Conservation (phyloP, 2,113 vertebrate genomes). For the Talpa occidentalis region DNA sequence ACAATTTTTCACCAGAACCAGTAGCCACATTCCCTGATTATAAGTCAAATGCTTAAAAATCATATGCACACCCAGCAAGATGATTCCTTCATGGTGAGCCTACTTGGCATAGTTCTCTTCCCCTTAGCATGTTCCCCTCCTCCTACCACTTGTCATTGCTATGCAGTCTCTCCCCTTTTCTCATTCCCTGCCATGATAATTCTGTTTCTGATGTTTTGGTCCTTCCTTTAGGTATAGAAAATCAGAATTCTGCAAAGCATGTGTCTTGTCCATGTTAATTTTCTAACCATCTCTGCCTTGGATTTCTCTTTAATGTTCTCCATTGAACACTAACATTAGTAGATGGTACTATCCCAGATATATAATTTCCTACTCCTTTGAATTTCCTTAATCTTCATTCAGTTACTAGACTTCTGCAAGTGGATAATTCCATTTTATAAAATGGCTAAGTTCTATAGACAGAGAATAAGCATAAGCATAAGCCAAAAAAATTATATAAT, state of each 20-base stretch:
- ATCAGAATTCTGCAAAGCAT: not conserved
- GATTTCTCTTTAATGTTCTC: not conserved
- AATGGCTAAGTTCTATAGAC: conserved; percentile 7
- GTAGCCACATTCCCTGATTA: not conserved
- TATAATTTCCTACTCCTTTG: not conserved
- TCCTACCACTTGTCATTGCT: not conserved
- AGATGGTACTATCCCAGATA: not conserved
- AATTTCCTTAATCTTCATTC: not conserved
- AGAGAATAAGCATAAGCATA: not conserved
- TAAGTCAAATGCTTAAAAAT: not conserved
- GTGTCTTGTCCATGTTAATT: not conserved
- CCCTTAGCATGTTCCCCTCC: not conserved
- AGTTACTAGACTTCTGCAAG: not conserved
- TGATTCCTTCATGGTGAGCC: not conserved
- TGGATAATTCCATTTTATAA: not conserved
- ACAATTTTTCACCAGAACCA: not conserved
- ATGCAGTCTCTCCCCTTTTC: not conserved
- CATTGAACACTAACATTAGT: not conserved
- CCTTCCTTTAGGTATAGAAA: not conserved
- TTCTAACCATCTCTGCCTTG: not conserved
- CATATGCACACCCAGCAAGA: not conserved
- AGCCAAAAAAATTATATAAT: not conserved
- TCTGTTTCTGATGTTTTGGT: not conserved
- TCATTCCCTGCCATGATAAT: not conserved
- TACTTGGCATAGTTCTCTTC: not conserved